These are phyloP conservation scores for Corvus moneduloides DNA, from an alignment of 2,113 vertebrate species.

Conservation along the genomic window DNA sequence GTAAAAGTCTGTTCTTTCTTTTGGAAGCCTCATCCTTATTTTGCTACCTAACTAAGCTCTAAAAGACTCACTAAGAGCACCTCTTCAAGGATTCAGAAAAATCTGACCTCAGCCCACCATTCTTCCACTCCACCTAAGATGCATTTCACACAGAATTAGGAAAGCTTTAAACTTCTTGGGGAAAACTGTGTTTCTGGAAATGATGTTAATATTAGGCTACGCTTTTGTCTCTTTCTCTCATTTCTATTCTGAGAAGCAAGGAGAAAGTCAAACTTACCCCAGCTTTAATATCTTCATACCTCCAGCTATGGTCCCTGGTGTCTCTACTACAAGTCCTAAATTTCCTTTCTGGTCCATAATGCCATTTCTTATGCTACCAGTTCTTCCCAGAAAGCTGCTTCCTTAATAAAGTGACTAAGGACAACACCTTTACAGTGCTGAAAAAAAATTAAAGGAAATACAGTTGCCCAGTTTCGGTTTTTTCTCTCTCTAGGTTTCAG, in stretches of 20 bases:
- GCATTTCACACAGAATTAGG: neutral
- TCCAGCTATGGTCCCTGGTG: neutral
- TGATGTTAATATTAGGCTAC: neutral
- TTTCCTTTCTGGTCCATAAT: neutral
- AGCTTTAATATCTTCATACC: neutral
- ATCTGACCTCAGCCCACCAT: neutral
- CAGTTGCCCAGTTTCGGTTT: neutral
- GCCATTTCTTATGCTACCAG: neutral
- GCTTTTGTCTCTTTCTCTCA: neutral
- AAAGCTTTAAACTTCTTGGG: neutral
- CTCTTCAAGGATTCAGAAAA: neutral
- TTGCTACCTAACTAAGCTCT: neutral
- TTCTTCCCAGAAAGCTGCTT: neutral
- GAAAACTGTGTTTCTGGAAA: neutral
- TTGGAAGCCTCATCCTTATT: neutral
- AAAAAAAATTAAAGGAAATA: conserved; percentile 26
- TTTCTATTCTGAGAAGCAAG: neutral
- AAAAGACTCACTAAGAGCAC: neutral
- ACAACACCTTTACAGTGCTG: neutral
- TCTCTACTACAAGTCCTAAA: neutral
- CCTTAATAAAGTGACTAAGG: neutral
- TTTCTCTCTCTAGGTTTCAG: neutral
- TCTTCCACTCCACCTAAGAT: neutral
- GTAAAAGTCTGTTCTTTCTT: neutral
- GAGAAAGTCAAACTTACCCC: neutral